phyloP scores from a whole-genome alignment of 2,113 vertebrate species.

The Leucosticte australis region DNA sequence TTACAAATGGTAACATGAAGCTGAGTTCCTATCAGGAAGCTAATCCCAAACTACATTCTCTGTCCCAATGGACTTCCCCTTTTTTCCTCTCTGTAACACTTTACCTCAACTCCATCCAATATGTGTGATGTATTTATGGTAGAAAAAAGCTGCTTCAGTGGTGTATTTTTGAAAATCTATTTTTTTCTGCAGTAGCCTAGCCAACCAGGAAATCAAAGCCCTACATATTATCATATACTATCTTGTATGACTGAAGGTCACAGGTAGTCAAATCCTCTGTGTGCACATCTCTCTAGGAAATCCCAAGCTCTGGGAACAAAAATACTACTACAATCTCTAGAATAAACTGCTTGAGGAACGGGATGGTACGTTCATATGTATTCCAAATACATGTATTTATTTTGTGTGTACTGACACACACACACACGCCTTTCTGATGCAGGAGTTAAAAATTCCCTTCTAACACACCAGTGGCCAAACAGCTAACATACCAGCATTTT shows the following conservation, averaged over 20 bases:
- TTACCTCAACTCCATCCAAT: background rate
- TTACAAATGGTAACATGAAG: background rate
- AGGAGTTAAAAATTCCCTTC: background rate
- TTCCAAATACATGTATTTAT: background rate
- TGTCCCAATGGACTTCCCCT: background rate
- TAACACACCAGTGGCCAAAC: background rate
- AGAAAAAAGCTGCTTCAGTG: background rate
- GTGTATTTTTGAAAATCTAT: background rate
- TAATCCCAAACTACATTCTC: background rate
- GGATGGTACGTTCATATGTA: background rate
- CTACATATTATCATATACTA: background rate
- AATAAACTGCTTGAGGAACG: background rate
- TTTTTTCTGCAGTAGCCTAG: background rate
- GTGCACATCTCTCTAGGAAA: rapidly evolving
- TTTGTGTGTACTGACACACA: background rate
- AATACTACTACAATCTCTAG: background rate
- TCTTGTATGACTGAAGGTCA: background rate
- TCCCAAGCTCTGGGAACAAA: background rate
- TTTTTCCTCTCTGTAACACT: background rate
- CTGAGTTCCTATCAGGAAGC: background rate
- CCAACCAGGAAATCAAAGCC: background rate
- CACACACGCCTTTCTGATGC: background rate
- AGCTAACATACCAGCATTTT: background rate
- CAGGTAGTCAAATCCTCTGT: background rate
- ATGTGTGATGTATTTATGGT: background rate